These are phyloP conservation scores for Cosmopolites sordidus DNA, from an alignment of 2,888 invertebrate genomes.

Conservation along the genomic window DNA sequence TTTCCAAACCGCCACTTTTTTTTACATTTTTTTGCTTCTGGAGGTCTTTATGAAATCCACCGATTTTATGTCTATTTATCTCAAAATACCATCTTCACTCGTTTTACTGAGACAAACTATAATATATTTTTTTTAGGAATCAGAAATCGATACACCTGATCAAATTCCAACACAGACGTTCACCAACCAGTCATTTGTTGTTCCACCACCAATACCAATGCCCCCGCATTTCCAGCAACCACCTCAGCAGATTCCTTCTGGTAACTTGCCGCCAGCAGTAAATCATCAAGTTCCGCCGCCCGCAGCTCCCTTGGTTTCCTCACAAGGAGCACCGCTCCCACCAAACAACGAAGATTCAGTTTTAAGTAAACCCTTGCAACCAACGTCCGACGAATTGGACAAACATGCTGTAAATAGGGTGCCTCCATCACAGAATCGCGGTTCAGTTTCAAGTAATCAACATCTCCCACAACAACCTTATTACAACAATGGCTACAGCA, in stretches of 20 bases:
- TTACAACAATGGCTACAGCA: slow-evolving; percentile 44
- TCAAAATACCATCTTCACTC: too few relatives aligned
- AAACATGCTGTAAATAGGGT: slow-evolving; percentile 20
- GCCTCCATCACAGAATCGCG: slow-evolving; percentile 25
- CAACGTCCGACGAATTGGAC: slow-evolving; percentile 12
- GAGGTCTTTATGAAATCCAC: too few relatives aligned
- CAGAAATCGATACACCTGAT: slow-evolving; percentile 76
- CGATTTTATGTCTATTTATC: too few relatives aligned
- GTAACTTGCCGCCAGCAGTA: slow-evolving; percentile 34
- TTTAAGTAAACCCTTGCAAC: slow-evolving; percentile 11
- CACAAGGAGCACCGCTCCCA: slow-evolving; percentile 1
- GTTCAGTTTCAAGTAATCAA: slow-evolving; percentile 31
- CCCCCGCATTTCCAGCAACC: slow-evolving; percentile 49
- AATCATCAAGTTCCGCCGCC: slow-evolving; percentile 34
- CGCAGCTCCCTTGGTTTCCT: slow-evolving; percentile 5
- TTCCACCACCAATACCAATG: slow-evolving; percentile 50
- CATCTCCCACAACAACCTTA: slow-evolving; percentile 41
- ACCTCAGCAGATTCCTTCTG: slow-evolving; percentile 10
- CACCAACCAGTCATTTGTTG: slow-evolving; percentile 75
- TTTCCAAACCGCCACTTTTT: too few relatives aligned
- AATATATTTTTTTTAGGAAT: slow-evolving; percentile 61
- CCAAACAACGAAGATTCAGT: slow-evolving; percentile 12
- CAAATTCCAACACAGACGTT: slow-evolving; percentile 78
- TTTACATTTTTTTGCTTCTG: too few relatives aligned
- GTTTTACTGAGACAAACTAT: too few relatives aligned